Percentiles rank a stretch among this genome's conserved stretches.
Conservation (phyloP, 2,888 invertebrate species). For the Salticus scenicus region DNA sequence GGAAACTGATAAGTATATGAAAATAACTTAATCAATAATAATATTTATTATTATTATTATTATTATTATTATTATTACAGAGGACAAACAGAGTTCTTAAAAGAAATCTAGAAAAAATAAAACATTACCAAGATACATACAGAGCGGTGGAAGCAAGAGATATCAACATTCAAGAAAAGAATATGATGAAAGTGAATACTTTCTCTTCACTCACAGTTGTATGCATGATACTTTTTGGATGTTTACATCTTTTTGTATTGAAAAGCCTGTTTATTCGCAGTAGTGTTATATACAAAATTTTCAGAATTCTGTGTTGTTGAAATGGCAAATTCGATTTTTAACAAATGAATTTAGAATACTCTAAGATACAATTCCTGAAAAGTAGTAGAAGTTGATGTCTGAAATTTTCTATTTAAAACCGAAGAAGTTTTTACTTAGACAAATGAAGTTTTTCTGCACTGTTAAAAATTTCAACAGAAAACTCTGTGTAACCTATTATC, state of each 20-base stretch:
- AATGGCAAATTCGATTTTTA: no score
- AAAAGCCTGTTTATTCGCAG: conserved; percentile 84
- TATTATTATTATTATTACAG: conserved; percentile 77
- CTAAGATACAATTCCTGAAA: no score
- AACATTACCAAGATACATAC: conserved; percentile 79
- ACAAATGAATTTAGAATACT: no score
- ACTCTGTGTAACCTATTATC: no score
- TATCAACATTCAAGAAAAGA: conserved; percentile 86
- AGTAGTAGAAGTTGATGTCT: no score
- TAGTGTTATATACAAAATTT: conserved; percentile 74
- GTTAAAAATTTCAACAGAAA: no score
- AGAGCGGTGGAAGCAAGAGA: conserved; percentile 87
- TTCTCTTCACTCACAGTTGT: conserved; percentile 85
- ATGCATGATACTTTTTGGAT: conserved; percentile 84
- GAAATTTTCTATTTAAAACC: no score
- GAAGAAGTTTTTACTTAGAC: no score
- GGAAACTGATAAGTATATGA: not conserved
- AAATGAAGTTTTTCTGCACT: no score
- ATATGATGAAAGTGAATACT: conserved; percentile 86
- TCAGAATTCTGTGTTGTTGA: conserved; percentile 40
- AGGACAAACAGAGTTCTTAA: conserved; percentile 82
- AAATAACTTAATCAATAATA: not conserved
- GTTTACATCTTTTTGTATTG: conserved; percentile 84
- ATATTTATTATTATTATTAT: not conserved
- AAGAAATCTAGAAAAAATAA: conserved; percentile 74